phyloP scores from a whole-genome alignment of 2,797 vertebrate genomes.

The Pteropus rufus region DNA sequence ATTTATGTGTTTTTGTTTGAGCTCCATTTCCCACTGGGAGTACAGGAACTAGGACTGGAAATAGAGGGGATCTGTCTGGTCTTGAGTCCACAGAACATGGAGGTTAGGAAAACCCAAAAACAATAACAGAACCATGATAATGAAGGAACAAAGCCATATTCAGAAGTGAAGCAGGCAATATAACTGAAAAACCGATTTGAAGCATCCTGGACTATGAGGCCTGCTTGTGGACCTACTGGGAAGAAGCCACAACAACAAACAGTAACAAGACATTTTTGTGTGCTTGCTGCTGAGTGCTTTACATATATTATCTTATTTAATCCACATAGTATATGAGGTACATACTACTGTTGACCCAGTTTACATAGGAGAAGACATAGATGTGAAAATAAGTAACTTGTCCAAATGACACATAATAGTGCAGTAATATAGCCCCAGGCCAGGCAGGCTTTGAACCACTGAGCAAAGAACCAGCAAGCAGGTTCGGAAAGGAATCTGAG shows the following conservation, averaged over 20 bases:
- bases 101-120: not conserved
- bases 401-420: not conserved
- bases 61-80: not conserved
- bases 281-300: not conserved
- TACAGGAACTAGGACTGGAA: not conserved
- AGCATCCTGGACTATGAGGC: not conserved
- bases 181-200: not conserved
- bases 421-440: not conserved
- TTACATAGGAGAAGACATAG: not conserved
- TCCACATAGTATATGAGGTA: not conserved
- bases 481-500: not conserved
- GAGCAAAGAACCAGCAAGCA: not conserved
- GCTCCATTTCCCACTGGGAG: not conserved
- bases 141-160: not conserved
- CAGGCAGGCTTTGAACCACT: not conserved
- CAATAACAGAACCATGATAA: not conserved
- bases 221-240: too few relatives aligned
- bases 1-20: not conserved
- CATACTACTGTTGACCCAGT: not conserved
- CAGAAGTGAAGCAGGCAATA: not conserved
- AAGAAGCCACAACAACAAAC: rapidly evolving
- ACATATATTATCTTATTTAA: not conserved
- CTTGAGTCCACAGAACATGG: not conserved
- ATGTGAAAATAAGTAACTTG: not conserved
- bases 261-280: not conserved